Base-by-base conservation (phyloP, 2,113 vertebrate genomes). In the Trematomus loennbergii region DNA sequence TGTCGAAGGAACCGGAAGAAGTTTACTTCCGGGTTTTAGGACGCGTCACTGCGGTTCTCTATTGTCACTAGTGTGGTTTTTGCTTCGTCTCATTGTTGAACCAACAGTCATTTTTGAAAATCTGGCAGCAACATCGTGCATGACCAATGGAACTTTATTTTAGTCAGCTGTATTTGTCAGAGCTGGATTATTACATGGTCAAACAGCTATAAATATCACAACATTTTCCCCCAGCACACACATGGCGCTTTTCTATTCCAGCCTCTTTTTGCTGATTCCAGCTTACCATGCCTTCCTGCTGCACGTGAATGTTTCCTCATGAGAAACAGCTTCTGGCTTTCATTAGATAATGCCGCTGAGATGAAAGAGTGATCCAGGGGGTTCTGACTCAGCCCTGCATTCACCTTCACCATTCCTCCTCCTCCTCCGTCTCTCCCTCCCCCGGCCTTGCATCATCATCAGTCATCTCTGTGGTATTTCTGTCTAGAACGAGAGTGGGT, bases 291-390 rank as follows among this genome's bases (percentile, higher is more conserved):
- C 50, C 53, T 88, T 66, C 63, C 76, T 18, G 3, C 65, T 54
- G 55, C 52, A 57, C 63, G 45, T 48, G 57, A 72, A 78, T 57
- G 73, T 88, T 85, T 83, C 82, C 82, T 71, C 75, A 52, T 36
- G 50, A 78, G 62, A 84, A 87, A 76, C 69, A 76, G 87, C 79
- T 29, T 78, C 82, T 84, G 78, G 60, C n/a, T 81, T 89, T 53
- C 43, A 82, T 87, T 62, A 74, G 79, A 80, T 71, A 54, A 79
- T 85, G 87, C 80, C 74, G 40, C 12, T 10, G 64, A 76, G 72
- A 76, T 83, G 61, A 83, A 70, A 78, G 69, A 75, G 54, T 59
- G 65, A 82, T 75, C 86, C 63, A 72, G 71, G 68, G 74, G 69
- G 73, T 79, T 83, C 46, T 87, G 91, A 86, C 80, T 86, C 84